Base-by-base conservation (phyloP, 2,113 vertebrate genomes). In the Mobula birostris region DNA sequence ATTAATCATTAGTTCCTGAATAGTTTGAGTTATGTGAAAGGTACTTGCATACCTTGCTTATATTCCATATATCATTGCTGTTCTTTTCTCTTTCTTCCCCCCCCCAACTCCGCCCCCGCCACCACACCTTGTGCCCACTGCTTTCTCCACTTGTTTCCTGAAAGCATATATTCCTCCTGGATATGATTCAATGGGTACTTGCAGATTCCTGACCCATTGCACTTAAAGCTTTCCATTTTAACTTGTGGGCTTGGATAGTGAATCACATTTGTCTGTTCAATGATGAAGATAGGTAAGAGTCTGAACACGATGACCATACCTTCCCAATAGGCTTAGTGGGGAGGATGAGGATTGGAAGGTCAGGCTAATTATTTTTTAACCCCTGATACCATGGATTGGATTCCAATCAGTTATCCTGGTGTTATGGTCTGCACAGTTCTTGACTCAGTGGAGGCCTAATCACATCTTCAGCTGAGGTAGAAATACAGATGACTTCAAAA, bases 21-120 rank as follows among this genome's bases (percentile, higher is more conserved):
- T 87, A 56, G 24, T 29, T 87, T 87, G 83, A 66, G 85, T 40
- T 66, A 90, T 90, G n/a, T 90, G 14, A 90, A 66, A 19, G 80
- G 2, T 83, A 24, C 19, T 88, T 32, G 85, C 5, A 24, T 66
- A 32, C 61, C 1, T 32, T 66, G 29, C 85, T 90, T 66, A 36
- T 4, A 4, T 48, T 48, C 48, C 48, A 48, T 48, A 48, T 48
- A 48, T 48, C 48, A 48, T 48, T 48, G 48, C 48, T 24, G 12
- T 61, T 12, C 40, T 14, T 61, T 58, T 63, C 61, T 74, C 5
- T 74, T 19, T 24, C 61, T 2, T 24, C 58, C 9, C 2, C 9
- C 3, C 24, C 11, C 58, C 14, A 88, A 32, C 32, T 88, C 36
- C 36, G 36, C 36, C 36, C 36, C 48, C 48, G 3, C 48, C 48